phyloP scores from a whole-genome alignment of 2,797 vertebrate species.

The Oryzias dopingdopingensis region DNA sequence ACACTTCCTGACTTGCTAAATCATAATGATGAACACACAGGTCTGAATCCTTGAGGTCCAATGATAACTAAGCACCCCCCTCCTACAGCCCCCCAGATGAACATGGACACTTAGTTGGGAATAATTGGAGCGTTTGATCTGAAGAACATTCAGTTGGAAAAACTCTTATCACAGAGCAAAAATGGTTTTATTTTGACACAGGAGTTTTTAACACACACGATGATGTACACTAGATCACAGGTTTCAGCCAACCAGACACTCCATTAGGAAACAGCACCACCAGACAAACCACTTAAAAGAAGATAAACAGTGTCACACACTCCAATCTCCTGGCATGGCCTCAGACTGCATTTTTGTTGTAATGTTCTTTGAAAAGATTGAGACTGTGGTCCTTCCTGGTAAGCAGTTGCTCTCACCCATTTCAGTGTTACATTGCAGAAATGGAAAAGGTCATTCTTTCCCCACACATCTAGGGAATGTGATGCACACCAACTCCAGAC shows the following conservation, averaged over 20 bases:
- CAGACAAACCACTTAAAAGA: constrained; percentile 75
- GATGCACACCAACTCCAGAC: constrained; percentile 59
- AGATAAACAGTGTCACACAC: constrained; percentile 73
- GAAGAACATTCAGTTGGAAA: constrained; percentile 5
- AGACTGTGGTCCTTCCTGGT: constrained; percentile 40
- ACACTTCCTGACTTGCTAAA: no score
- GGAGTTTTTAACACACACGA: constrained; percentile 86
- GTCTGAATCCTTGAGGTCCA: no score
- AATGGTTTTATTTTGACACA: constrained; percentile 88
- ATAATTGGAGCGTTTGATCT: no score
- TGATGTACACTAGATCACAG: constrained; percentile 84
- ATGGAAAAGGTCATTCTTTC: constrained; percentile 42
- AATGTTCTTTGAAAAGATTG: constrained; percentile 55
- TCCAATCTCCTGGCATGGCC: constrained; percentile 48
- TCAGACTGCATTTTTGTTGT: constrained; percentile 62
- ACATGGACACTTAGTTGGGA: no score
- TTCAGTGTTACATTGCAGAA: constrained; percentile 63
- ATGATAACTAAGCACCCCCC: no score
- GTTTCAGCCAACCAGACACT: constrained; percentile 86
- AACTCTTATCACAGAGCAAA: constrained; percentile 66
- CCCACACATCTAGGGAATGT: constrained; percentile 58
- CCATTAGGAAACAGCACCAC: constrained; percentile 84
- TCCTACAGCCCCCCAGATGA: no score
- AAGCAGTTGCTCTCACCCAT: constrained; percentile 68
- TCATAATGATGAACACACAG: no score